These are phyloP conservation scores for Eulemur rubriventer DNA, from an alignment of 2,797 vertebrate genomes.

Conservation along the genomic window DNA sequence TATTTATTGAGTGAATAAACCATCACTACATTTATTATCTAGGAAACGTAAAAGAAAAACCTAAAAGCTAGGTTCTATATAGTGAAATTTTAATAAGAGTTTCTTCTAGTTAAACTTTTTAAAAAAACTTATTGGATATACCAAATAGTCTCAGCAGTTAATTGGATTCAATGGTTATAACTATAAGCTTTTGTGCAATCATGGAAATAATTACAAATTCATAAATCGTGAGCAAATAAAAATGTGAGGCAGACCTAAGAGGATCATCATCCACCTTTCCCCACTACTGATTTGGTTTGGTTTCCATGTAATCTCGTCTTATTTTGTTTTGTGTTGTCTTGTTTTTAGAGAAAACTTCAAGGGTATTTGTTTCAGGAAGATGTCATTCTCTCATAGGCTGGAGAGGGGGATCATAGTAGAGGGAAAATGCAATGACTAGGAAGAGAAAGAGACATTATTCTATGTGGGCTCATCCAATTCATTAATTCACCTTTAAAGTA, in stretches of 20 bases:
- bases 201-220: conserved; percentile 65
- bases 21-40: conserved; percentile 28
- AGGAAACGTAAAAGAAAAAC: conserved; percentile 29
- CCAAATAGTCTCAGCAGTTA: conserved; percentile 46
- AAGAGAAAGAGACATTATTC: neutral
- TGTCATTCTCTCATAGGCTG: neutral
- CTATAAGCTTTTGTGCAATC: conserved; percentile 59
- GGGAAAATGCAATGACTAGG: neutral
- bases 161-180: conserved; percentile 37
- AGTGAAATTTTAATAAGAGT: conserved; percentile 41
- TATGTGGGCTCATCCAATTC: neutral
- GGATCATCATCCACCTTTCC: neutral
- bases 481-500: neutral
- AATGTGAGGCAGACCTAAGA: neutral
- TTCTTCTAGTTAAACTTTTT: neutral
- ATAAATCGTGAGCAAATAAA: conserved; percentile 50
- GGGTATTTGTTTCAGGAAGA: neutral
- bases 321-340: neutral
- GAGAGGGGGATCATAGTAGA: neutral
- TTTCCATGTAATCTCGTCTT: neutral
- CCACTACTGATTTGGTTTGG: neutral
- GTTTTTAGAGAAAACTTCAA: conserved; percentile 45
- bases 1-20: conserved; percentile 47
- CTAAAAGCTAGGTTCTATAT: conserved; percentile 31
- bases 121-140: conserved; percentile 16